Evolutionary conservation across 2,888 invertebrate species (phyloP), one percentile per base, ranked within the genome.

Genomic region (Drosophila mimetica): DNA sequence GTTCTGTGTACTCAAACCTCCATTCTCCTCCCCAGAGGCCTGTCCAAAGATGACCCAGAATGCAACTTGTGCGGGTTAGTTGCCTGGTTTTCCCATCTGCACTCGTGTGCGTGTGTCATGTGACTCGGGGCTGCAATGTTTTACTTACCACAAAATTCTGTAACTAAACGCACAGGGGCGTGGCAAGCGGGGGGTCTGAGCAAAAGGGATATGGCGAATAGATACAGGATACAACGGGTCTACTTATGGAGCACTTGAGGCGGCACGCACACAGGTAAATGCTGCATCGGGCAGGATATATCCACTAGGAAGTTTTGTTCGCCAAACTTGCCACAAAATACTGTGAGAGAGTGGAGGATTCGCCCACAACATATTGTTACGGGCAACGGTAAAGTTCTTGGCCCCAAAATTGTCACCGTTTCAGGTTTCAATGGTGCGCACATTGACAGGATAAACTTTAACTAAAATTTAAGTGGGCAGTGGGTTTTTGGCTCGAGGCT

Each of bases 71-170:
- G 78, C 75, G 66, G 82, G 82, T 81, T 84, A 70, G 85, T 67
- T 81, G 69, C 55, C 60, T 71, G 51, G 59, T 52, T 57, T 51
- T 64, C 14, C 44, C 3, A 46, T 36, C 41, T 30, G 37, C 34
- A 42, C 53, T 53, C 14, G 50, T 39, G 48, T 61, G 55, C 53
- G 60, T 44, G 51, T 53, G 67, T 69, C 46, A 47, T 57, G 64
- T 66, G 53, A 60, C 54, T 63, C 57, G 70, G 63, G 69, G 66
- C 74, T 65, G 77, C 77, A 79, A 79, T 82, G 84, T 83, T 88
- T 79, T 87, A 82, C 82, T 79, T 79, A 86, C 82, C 88, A 84
- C 87, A 83, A 86, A 84, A 86, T 84, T 76, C 73, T 86, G 87
- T 88, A 84, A 84, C 85, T 86, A 88, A 86, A 87, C 84, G 74